Base-by-base conservation (phyloP, 1,140 invertebrate genomes). In the Metopolophium dirhodum region DNA sequence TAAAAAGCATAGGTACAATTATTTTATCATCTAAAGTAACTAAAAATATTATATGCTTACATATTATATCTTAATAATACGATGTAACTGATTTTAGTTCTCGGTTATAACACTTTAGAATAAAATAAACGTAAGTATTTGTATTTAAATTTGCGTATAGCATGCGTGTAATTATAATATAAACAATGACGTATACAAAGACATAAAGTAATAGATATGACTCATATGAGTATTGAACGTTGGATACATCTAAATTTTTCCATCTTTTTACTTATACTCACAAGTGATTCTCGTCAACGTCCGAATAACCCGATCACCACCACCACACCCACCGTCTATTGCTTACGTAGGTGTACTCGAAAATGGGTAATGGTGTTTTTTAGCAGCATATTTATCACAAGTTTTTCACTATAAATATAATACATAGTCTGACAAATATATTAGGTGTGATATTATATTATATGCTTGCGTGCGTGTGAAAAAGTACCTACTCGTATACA, bases 401-500 rank as follows among this genome's bases (percentile, higher is more conserved):
- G 45, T 7, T 87, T 20, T 87, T 87, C 45, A 20, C 11, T n/a
- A 49, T 14, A 87, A 87, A n/a, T n/a, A n/a, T 45, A 85, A 45
- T 47, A 86, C 22, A 86, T 30, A 49, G 85, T 20, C 85, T 87
- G 85, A 87, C 45, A 87, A 87, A 87, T 85, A 87, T 87, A 87
- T 30, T 30, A 18, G 37, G 37, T 83, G 20, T 30, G 83, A 87
- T 87, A 87, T 87, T n/a, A 35, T 26, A 26, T 37, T 47, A 35
- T 49, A 23, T 20, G 22, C 51, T 54, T 22, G 86, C 30, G 11
- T 23, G 47, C 18, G n/a, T 7, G 45, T 47, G 85, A 88, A 88
- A 88, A 51, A 51, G 45, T 51, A 49, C 26, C 51, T 41, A 41
- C 41, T 49, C 11, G 0, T 49, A 49, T 49, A 14, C 14, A 11